Conservation (phyloP, 2,113 vertebrate species). For the Centrocercus urophasianus region DNA sequence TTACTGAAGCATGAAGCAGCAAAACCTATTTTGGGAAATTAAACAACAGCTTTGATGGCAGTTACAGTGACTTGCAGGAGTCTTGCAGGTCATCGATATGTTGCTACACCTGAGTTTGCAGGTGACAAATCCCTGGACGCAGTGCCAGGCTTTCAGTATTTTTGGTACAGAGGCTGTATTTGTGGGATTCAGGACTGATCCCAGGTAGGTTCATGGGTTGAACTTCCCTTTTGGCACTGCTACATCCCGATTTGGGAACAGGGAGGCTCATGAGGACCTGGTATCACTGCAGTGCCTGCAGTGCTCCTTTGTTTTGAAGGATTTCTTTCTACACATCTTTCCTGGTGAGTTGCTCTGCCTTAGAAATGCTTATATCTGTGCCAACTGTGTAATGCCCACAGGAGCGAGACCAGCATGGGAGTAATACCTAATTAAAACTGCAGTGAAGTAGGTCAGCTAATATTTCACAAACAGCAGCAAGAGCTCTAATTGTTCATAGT, state of each 20-base stretch:
- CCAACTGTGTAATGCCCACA: conserved; percentile 52
- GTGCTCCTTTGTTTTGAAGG: not conserved
- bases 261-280: not conserved
- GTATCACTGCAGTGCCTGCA: not conserved
- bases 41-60: not conserved
- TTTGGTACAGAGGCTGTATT: not conserved
- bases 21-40: not conserved
- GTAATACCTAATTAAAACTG: conserved; percentile 73
- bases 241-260: not conserved
- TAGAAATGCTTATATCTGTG: conserved; percentile 8
- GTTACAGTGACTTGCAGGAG: not conserved
- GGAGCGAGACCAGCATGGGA: conserved; percentile 50
- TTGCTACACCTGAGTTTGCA: not conserved
- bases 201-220: not conserved
- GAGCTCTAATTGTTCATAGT: conserved; percentile 56
- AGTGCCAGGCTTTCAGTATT: not conserved
- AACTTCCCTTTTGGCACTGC: not conserved
- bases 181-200: not conserved
- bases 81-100: not conserved
- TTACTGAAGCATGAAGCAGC: not conserved
- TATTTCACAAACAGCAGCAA: conserved; percentile 65
- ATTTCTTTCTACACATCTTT: conserved; percentile 12
- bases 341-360: not conserved
- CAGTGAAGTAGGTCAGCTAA: conserved; percentile 67
- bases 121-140: not conserved